Percentiles rank a stretch among this genome's conserved stretches.
Conservation (phyloP, 30 jellyfish, hydroid and myxozoan genomes). For the Nemopilema nomurai region DNA sequence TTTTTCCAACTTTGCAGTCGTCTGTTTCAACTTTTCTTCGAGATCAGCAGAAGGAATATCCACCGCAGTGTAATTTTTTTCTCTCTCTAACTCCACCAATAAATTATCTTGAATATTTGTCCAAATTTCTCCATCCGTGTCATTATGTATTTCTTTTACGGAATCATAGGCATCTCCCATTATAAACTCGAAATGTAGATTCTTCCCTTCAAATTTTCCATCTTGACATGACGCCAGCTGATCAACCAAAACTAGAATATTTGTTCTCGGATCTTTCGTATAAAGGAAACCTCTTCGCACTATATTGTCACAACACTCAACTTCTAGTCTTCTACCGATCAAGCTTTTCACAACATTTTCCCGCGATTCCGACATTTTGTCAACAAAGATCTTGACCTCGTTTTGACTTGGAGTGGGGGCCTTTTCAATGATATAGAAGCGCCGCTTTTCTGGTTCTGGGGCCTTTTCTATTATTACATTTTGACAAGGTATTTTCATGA, state of each 20-base stretch:
- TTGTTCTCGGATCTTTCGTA: slow-evolving; percentile 51
- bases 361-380: not conserved
- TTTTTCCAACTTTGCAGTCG: not conserved
- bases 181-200: slow-evolving; percentile 22
- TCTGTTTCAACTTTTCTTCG: not conserved
- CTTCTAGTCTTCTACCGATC: slow-evolving; percentile 40
- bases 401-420: too few species aligned
- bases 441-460: too few species aligned
- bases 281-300: slow-evolving; percentile 27
- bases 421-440: too few species aligned
- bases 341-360: not conserved
- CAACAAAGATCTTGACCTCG: not conserved
- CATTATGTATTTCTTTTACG: slow-evolving; percentile 7
- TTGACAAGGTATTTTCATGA: too few species aligned
- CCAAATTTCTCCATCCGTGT: slow-evolving; percentile 24
- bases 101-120: not conserved
- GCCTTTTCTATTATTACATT: too few species aligned
- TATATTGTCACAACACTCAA: slow-evolving; percentile 7
- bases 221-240: not conserved
- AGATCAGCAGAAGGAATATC: not conserved
- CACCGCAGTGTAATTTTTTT: not conserved
- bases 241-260: slow-evolving; percentile 19
- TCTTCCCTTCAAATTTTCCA: not conserved
- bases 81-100: not conserved
- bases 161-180: slow-evolving; percentile 48